Base-by-base conservation (phyloP, 2,888 invertebrate species). In the Plagodis pulveraria region DNA sequence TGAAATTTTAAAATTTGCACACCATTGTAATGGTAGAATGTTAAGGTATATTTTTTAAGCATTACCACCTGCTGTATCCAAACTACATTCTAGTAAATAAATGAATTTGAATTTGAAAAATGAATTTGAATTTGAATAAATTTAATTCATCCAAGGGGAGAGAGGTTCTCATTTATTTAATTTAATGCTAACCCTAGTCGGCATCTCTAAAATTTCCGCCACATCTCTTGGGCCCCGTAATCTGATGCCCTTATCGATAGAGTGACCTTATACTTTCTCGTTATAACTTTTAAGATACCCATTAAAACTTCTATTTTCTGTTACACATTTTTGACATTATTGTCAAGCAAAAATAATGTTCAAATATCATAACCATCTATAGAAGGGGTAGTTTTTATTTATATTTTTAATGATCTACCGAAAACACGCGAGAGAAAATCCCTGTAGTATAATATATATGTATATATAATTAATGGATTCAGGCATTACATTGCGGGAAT, bases 191-290 rank as follows among this genome's bases (percentile, higher is more conserved):
- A 60, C 67, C 70, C 58, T 67, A 65, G 65, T 62, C 47, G 55
- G 56, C 61, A 68, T 55, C 52, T 43, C 65, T 68, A 63, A 64
- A 69, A 72, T 73, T 62, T 60, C 66, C 60, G 58, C 66, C 66
- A 60, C 62, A 56, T 74, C 72, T 71, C 70, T 52, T 46, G 71
- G 70, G 71, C 61, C 56, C 62, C 58, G 62, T 70, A 69, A 66
- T 66, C 65, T 58, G 49, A 58, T 62, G 63, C 58, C 65, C 69
- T 76, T 74, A 77, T 76, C 72, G 66, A 72, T 73, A 71, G 54
- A 67, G 59, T 63, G 56, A 66, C 50, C 61, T 50, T 40, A 40
- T 10, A 36, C 40, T 40, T 40, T 40, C 40, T 40, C 40, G 40
- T 40, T 40, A 40, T 10, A 40, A 36, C 36, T 36, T 36, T 36